Conservation (phyloP, 2,888 invertebrate genomes). For the Macrosoma leucophasiata region DNA sequence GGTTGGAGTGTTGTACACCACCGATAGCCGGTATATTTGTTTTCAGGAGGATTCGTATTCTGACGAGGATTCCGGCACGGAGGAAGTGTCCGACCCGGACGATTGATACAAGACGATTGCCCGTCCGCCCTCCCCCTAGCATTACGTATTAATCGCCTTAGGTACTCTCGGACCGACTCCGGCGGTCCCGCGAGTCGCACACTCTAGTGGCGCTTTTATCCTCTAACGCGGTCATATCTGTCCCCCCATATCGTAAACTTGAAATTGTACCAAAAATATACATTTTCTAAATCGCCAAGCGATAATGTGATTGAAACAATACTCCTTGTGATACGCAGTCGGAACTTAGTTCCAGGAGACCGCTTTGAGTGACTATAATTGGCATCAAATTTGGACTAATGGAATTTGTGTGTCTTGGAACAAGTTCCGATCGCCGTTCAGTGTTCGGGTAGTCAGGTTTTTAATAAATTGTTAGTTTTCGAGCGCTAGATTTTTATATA, state of each 20-base stretch:
- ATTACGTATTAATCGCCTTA: slow-evolving; percentile 36
- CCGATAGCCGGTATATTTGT: slow-evolving; percentile 60
- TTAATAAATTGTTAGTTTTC: slow-evolving; percentile 54
- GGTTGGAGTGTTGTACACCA: slow-evolving; percentile 37
- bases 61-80: slow-evolving; percentile 68
- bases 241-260: slow-evolving; percentile 45
- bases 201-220: slow-evolving; percentile 23
- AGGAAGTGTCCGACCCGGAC: slow-evolving; percentile 66
- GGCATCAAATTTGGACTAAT: background rate
- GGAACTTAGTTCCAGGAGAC: slow-evolving; percentile 12
- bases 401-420: slow-evolving; percentile 7
- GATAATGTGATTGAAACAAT: slow-evolving; percentile 39
- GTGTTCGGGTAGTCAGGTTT: slow-evolving; percentile 34
- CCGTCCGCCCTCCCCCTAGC: slow-evolving; percentile 36
- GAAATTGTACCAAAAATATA: slow-evolving; percentile 40
- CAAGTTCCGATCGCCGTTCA: slow-evolving; percentile 12
- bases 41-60: slow-evolving; percentile 74
- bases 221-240: slow-evolving; percentile 33
- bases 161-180: slow-evolving; percentile 32
- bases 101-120: slow-evolving; percentile 52
- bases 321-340: slow-evolving; percentile 32
- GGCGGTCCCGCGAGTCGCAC: slow-evolving; percentile 20
- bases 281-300: slow-evolving; percentile 33
- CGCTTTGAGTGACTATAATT: slow-evolving; percentile 15
- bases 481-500: slow-evolving; percentile 48